These are phyloP conservation scores for Trichechus manatus DNA, from an alignment of 2,113 vertebrate genomes.

Conservation along the genomic window DNA sequence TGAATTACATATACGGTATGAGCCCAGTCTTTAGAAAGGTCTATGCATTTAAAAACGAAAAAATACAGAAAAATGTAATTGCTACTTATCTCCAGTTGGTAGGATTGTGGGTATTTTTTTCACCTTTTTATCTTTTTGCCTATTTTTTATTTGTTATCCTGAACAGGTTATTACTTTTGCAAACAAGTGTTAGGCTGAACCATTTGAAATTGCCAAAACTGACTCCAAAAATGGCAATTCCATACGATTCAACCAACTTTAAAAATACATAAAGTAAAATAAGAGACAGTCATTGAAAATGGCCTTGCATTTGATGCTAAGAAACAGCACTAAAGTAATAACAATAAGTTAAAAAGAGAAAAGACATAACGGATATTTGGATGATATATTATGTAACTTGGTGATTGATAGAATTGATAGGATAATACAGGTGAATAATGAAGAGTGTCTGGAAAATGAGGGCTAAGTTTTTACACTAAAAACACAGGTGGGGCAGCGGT, in stretches of 20 bases:
- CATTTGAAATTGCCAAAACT: slow-evolving; percentile 29
- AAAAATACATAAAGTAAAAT: slow-evolving; percentile 31
- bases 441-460: background rate
- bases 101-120: slow-evolving; percentile 10
- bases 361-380: background rate
- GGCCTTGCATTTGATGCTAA: background rate
- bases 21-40: background rate
- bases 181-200: background rate
- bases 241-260: background rate
- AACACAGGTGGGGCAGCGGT: background rate
- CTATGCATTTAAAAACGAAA: background rate
- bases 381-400: background rate
- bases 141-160: background rate
- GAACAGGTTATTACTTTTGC: background rate
- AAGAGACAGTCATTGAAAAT: slow-evolving; percentile 1
- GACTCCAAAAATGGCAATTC: background rate
- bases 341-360: background rate
- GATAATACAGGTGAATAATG: background rate
- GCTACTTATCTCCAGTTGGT: background rate
- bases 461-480: background rate
- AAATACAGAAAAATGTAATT: background rate
- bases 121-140: background rate
- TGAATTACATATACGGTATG: background rate
- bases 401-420: background rate
- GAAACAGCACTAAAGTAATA: background rate